phyloP scores from a whole-genome alignment of 1,140 invertebrate species.

The Drosophila hydei region DNA sequence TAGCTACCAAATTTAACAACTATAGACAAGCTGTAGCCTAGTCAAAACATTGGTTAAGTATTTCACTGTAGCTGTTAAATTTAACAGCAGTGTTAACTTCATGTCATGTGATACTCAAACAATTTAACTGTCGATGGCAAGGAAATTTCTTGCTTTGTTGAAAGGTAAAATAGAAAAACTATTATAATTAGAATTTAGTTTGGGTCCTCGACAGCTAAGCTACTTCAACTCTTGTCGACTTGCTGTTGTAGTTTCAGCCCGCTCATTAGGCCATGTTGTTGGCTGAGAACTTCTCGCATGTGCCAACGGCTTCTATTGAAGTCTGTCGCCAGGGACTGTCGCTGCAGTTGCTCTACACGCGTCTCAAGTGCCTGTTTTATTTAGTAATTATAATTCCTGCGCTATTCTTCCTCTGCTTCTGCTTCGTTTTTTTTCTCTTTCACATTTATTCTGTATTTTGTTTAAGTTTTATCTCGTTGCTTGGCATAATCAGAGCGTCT shows the following conservation, averaged over 20 bases:
- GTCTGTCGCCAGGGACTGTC: too few relatives aligned
- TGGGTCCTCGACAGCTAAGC: background rate
- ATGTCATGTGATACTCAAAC: too few relatives aligned
- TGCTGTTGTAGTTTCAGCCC: too few relatives aligned
- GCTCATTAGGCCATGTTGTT: constrained; percentile 8
- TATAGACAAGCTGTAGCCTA: too few relatives aligned
- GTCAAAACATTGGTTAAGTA: too few relatives aligned
- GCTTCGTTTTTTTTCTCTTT: constrained; percentile 4
- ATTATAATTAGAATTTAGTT: background rate
- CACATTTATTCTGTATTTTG: constrained; percentile 17
- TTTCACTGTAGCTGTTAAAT: too few relatives aligned
- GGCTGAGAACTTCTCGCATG: background rate
- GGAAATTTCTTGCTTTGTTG: too few relatives aligned
- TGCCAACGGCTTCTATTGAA: background rate
- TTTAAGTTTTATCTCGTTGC: constrained; percentile 34
- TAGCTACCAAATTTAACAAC: too few relatives aligned
- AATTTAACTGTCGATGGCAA: too few relatives aligned
- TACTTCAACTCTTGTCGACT: background rate
- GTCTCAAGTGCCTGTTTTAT: constrained; percentile 77
- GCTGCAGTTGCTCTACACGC: constrained; percentile 14
- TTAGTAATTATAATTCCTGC: constrained; percentile 76
- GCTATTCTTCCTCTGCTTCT: background rate
- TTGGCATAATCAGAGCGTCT: constrained; percentile 63
- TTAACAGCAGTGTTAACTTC: too few relatives aligned
- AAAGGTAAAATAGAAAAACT: background rate